A percentile compares a stretch with the other conserved stretches of the same genome.
phyloP scores from a whole-genome alignment of 2,888 invertebrate genomes.

The Drosophila paucipuncta region DNA sequence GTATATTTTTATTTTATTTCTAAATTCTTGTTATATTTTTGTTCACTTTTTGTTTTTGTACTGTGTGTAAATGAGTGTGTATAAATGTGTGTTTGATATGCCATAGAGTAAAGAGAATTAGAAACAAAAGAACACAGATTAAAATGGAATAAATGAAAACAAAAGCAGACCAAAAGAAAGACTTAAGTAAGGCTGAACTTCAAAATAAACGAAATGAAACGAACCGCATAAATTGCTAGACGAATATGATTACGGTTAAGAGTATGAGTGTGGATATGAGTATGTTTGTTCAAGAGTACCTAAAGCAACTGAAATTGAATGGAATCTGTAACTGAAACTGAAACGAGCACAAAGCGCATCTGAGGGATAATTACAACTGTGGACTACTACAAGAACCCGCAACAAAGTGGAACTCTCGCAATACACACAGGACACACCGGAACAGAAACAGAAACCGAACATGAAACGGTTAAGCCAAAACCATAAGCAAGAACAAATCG shows the following conservation, averaged over 20 bases:
- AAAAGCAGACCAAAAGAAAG: conserved; percentile 13
- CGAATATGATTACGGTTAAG: conserved; percentile 22
- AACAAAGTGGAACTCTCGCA: conserved; percentile 24
- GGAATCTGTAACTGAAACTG: conserved; percentile 13
- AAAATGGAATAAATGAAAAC: conserved; percentile 49
- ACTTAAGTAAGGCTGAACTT: conserved; percentile 35
- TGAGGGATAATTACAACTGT: conserved; percentile 41
- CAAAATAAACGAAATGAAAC: conserved; percentile 40
- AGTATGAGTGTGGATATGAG: conserved; percentile 7
- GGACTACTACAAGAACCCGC: conserved; percentile 14
- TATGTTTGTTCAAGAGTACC: background rate
- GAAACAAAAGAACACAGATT: conserved; percentile 58
- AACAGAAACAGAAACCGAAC: background rate
- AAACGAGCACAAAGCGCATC: conserved; percentile 38
- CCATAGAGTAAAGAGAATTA: conserved; percentile 41
- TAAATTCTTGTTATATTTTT: conserved; percentile 18
- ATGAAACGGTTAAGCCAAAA: background rate
- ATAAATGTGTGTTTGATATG: conserved; percentile 28
- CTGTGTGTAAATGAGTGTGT: background rate
- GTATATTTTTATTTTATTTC: conserved; percentile 40
- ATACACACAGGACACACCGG: conserved; percentile 21
- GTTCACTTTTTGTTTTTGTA: conserved; percentile 31
- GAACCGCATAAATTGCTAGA: conserved; percentile 33
- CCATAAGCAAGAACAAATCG: conserved; percentile 9
- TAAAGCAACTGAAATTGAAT: conserved; percentile 38